Conservation (phyloP, 2,113 vertebrate genomes). For the Hemichromis elongatus region DNA sequence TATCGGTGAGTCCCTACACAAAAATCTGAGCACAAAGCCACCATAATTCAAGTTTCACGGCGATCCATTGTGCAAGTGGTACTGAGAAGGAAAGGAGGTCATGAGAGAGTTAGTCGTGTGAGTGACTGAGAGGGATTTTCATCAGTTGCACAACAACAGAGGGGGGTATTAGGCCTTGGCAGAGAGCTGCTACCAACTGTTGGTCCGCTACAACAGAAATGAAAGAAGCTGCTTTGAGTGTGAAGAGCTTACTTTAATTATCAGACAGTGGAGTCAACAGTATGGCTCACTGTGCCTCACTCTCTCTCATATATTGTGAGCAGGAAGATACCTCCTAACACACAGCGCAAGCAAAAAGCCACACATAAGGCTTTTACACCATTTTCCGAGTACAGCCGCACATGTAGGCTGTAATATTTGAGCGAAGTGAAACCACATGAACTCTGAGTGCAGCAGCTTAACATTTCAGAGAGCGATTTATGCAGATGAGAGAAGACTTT, state of each 20-base stretch:
- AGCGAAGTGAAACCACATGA: neutral
- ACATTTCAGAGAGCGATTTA: neutral
- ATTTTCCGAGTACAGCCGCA: neutral
- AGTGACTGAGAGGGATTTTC: conserved; percentile 58
- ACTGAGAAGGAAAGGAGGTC: conserved; percentile 55
- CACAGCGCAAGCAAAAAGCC: neutral
- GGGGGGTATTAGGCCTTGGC: conserved; percentile 43
- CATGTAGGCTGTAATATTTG: neutral
- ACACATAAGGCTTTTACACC: neutral
- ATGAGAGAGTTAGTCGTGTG: conserved; percentile 49
- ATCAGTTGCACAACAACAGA: conserved; percentile 50
- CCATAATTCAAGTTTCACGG: neutral
- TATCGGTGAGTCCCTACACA: neutral
- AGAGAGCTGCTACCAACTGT: conserved; percentile 28
- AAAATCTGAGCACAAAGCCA: neutral
- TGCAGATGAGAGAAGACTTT: neutral
- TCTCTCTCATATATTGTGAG: neutral
- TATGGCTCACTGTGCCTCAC: neutral
- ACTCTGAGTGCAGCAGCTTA: neutral
- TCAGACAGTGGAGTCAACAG: conserved; percentile 52
- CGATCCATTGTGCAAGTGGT: neutral
- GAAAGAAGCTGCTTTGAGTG: conserved; percentile 38
- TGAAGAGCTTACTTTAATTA: conserved; percentile 64
- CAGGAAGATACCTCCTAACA: conserved; percentile 7
- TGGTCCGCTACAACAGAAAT: conserved; percentile 34